phyloP scores from a whole-genome alignment of 1,140 invertebrate genomes.

The Helicoverpa armigera region DNA sequence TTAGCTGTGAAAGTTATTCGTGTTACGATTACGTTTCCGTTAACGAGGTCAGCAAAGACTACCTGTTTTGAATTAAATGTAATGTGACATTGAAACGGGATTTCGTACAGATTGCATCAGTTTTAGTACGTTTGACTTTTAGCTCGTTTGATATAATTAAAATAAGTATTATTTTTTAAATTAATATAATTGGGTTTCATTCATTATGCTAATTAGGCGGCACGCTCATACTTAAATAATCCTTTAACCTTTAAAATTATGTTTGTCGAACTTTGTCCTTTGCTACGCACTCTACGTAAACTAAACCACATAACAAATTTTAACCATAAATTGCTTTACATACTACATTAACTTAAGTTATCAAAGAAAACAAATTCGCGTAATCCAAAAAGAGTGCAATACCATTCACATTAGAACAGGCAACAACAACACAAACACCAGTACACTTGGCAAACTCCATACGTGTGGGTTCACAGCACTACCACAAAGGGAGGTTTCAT shows the following conservation, averaged over 20 bases:
- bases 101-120: conserved; percentile 29
- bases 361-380: neutral
- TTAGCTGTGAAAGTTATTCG: conserved; percentile 35
- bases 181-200: too few species aligned
- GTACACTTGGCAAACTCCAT: neutral
- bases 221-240: too few species aligned
- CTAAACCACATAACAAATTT: too few species aligned
- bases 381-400: neutral
- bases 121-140: neutral
- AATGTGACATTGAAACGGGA: conserved; percentile 28
- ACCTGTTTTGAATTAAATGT: conserved; percentile 36
- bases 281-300: too few species aligned
- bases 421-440: neutral
- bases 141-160: too few species aligned
- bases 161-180: too few species aligned
- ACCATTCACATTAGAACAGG: neutral
- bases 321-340: neutral
- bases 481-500: conserved; percentile 50
- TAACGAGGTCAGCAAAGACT: conserved; percentile 34
- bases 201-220: too few species aligned
- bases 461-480: neutral
- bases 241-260: too few species aligned
- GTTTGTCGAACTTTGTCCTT: too few species aligned
- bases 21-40: conserved; percentile 37
- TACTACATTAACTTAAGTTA: neutral